Base-by-base conservation (phyloP, 2,888 invertebrate genomes). In the Patella depressa region DNA sequence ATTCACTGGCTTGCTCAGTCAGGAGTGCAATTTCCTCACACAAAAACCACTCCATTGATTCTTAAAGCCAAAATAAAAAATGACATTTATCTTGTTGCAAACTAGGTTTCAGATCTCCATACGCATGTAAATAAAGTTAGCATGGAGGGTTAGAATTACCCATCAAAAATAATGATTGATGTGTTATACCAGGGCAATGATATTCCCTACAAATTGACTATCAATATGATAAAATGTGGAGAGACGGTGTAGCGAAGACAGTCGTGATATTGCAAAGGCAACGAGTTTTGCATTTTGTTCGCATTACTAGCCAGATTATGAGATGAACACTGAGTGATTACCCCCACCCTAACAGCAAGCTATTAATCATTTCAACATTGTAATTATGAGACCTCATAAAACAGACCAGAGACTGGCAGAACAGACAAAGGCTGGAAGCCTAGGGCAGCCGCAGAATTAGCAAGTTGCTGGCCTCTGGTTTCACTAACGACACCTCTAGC, bases 81-180 rank as follows among this genome's bases (percentile, higher is more conserved):
- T 65, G 19, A 19, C 65, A 65, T 65, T 65, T 65, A 65, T 65
- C 19, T 24, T 65, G 19, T 11, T 15, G 65, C 19, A 24, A 65
- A 65, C 19, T 19, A 24, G 65, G 65, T 65, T 65, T 24, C 19
- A 65, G 12, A 24, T 19, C 19, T 65, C 24, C 65, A 65, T 65
- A 65, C 65, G 14, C 19, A 65, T 65, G 65, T 65, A 65, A 65
- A 65, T 65, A 65, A 65, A 65, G 65, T 65, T 65, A 65, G 65
- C 65, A 65, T 65, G 65, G 24, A 65, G 45, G 65, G 65, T 65
- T 65, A 65, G 65, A 65, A 65, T 65, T 65, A 65, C 65, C 65
- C 65, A 65, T 65, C 65, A 19, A 65, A 65, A 65, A 65, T 65
- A 65, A 24, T 65, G 65, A 65, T 65, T 65, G 65, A 65, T 65